Evolutionary conservation across 2,113 vertebrate genomes (phyloP).

Genomic region (Vulpes lagopus): DNA sequence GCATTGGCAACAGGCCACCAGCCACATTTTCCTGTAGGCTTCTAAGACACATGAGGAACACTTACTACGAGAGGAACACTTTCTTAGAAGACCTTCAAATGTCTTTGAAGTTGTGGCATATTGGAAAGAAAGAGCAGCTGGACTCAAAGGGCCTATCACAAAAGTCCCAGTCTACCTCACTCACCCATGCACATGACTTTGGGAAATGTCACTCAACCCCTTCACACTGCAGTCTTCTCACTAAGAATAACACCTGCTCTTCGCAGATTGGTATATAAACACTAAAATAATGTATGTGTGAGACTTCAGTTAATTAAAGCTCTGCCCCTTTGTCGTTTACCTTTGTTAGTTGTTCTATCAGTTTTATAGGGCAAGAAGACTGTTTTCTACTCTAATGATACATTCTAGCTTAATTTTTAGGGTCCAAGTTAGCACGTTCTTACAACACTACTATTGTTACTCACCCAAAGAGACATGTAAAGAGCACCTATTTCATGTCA

Average conservation of each 20-base stretch:
- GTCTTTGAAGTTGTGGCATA: not conserved
- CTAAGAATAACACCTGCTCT: not conserved
- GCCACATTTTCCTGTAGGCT: not conserved
- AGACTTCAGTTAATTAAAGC: not conserved
- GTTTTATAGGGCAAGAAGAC: not conserved
- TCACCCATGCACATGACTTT: not conserved
- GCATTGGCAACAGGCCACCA: not conserved
- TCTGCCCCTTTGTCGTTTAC: not conserved
- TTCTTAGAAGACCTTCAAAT: not conserved
- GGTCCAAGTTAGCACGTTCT: not conserved
- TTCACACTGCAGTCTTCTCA: not conserved
- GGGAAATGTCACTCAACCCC: not conserved
- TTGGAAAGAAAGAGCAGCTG: not conserved
- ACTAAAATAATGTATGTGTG: not conserved
- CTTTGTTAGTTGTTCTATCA: not conserved
- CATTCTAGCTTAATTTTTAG: not conserved
- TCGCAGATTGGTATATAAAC: not conserved
- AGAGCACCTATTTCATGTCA: not conserved
- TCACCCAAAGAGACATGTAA: not conserved
- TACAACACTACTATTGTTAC: not conserved
- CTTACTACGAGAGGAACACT: not conserved
- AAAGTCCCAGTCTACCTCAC: not conserved
- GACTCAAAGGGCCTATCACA: not conserved
- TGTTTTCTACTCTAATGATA: not conserved
- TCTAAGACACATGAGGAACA: not conserved